These are phyloP conservation scores for Lateolabrax maculatus DNA, from an alignment of 2,797 vertebrate genomes.

Conservation along the genomic window DNA sequence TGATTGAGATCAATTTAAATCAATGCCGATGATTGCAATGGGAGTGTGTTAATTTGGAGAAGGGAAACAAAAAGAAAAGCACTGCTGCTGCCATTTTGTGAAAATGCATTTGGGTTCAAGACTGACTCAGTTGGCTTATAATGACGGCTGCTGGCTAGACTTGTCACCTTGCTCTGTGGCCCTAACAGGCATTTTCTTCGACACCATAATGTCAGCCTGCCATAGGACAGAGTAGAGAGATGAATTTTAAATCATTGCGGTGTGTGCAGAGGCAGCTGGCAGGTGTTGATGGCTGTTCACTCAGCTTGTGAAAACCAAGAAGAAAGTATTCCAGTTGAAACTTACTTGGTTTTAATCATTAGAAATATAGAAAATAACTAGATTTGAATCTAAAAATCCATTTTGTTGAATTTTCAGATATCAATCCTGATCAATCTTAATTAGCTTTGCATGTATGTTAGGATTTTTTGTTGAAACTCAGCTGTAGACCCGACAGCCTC, in stretches of 20 bases:
- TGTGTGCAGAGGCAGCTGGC: constrained; percentile 41
- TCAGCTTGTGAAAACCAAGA: constrained; percentile 40
- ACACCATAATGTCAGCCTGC: constrained; percentile 68
- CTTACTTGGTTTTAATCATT: constrained; percentile 7
- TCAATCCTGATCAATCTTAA: background rate
- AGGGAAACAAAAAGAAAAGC: constrained; percentile 22
- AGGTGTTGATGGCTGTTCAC: constrained; percentile 56
- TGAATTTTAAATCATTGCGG: constrained; percentile 50
- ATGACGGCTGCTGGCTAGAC: constrained; percentile 57
- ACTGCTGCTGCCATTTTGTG: constrained; percentile 30
- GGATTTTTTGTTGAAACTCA: background rate
- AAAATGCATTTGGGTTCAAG: constrained; percentile 50
- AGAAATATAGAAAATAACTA: background rate
- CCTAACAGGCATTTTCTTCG: constrained; percentile 64
- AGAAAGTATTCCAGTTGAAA: background rate
- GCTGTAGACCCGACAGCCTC: background rate
- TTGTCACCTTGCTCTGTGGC: constrained; percentile 66
- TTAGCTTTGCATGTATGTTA: background rate
- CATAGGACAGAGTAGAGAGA: constrained; percentile 54
- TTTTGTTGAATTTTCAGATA: background rate
- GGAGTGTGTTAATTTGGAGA: constrained; percentile 49
- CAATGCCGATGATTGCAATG: constrained; percentile 43
- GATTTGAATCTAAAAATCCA: background rate
- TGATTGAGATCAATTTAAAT: constrained; percentile 55
- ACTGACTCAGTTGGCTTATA: constrained; percentile 51